Conservation (phyloP, 2,113 vertebrate genomes). For the Phoenicopterus ruber region DNA sequence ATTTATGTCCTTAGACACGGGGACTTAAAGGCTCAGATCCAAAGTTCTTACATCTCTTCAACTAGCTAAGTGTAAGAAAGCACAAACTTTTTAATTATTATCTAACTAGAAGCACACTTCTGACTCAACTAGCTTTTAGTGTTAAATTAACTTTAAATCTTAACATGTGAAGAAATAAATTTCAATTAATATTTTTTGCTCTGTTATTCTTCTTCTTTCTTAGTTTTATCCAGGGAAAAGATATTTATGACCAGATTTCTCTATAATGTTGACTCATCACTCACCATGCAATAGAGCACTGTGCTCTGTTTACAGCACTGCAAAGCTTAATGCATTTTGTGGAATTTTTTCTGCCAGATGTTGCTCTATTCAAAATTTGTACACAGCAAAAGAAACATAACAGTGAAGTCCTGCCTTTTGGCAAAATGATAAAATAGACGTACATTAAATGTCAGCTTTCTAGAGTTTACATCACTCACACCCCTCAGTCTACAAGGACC, state of each 20-base stretch:
- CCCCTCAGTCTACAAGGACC: conserved; percentile 50
- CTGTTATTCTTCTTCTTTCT: neutral
- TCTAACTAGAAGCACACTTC: neutral
- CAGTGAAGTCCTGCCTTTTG: conserved; percentile 45
- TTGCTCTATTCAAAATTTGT: conserved; percentile 24
- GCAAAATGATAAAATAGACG: conserved; percentile 72
- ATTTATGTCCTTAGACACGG: neutral
- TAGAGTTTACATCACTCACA: conserved; percentile 64
- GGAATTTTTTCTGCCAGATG: conserved; percentile 30
- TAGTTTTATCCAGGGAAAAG: neutral
- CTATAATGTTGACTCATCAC: neutral
- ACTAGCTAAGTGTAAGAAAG: neutral
- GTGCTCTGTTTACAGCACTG: neutral
- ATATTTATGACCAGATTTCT: neutral
- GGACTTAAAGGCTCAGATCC: neutral
- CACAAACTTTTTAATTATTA: neutral
- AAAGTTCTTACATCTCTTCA: neutral
- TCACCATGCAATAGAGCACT: neutral
- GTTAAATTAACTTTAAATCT: neutral
- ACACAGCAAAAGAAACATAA: conserved; percentile 31
- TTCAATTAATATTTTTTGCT: neutral
- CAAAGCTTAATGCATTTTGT: neutral
- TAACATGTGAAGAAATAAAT: neutral
- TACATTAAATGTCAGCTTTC: conserved; percentile 49
- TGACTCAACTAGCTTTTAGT: neutral